Evolutionary conservation across 2,797 vertebrate species (phyloP).

Genomic region (Clarias platycephalus): DNA sequence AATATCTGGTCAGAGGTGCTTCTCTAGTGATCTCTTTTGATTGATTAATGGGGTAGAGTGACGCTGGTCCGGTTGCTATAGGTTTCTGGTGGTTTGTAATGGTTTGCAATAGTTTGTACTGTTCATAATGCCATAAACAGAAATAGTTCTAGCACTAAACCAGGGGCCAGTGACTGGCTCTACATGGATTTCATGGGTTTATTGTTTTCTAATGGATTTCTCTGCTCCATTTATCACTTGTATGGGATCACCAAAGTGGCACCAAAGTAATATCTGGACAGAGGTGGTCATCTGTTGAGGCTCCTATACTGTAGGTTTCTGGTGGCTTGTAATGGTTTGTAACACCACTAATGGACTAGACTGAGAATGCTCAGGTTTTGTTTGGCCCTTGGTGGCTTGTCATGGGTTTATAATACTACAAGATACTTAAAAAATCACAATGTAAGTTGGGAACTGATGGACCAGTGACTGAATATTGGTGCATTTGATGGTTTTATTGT

Average conservation of each 20-base stretch:
- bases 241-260: too few relatives aligned
- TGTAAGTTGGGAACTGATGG: neutral
- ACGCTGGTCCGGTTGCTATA: too few relatives aligned
- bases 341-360: neutral
- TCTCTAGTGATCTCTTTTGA: neutral
- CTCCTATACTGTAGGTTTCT: too few relatives aligned
- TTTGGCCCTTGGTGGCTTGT: neutral
- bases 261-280: neutral
- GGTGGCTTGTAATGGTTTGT: too few relatives aligned
- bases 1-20: neutral
- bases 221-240: neutral
- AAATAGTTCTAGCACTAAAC: neutral
- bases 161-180: neutral
- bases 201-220: slow-evolving; percentile 11
- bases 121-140: neutral
- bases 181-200: neutral
- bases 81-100: neutral
- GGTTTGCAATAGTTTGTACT: neutral
- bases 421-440: neutral
- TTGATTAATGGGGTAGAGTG: neutral
- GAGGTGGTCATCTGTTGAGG: too few relatives aligned
- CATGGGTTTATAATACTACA: neutral
- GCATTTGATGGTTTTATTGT: neutral
- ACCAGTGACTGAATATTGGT: neutral
- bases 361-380: neutral